Percentiles rank a stretch among this genome's conserved stretches.
These are phyloP conservation scores for Asobara japonica DNA, from an alignment of 1,140 invertebrate species.

Conservation along the genomic window DNA sequence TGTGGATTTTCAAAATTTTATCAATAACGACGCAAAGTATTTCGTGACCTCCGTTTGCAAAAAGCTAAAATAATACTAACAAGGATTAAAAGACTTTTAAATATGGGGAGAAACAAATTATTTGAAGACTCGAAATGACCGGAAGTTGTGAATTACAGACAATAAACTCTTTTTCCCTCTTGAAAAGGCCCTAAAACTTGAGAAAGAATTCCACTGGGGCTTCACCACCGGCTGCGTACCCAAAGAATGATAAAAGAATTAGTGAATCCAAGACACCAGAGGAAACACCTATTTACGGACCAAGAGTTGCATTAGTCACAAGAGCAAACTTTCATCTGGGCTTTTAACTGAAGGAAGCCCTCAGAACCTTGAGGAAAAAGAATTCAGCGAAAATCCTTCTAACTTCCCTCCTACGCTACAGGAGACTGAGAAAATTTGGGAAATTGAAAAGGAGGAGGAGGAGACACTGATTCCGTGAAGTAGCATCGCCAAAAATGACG, in stretches of 20 bases:
- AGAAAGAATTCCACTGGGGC: neutral
- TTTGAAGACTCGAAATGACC: neutral
- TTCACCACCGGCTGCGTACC: neutral
- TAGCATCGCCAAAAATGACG: neutral
- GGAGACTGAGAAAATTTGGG: neutral
- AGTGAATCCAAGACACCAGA: neutral
- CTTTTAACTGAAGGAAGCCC: neutral
- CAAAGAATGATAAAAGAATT: neutral
- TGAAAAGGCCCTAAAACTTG: neutral
- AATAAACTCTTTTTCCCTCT: neutral
- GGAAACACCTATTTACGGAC: neutral
- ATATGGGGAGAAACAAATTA: neutral
- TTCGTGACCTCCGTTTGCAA: no score
- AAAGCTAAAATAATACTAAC: no score
- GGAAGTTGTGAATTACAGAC: neutral
- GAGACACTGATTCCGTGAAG: neutral
- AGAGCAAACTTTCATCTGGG: neutral
- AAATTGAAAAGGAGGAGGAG: neutral
- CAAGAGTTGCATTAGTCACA: neutral
- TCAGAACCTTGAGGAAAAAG: neutral
- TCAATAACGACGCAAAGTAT: no score
- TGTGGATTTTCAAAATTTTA: no score
- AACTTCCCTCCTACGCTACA: neutral
- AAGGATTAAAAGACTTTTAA: neutral
- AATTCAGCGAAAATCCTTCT: neutral